phyloP scores from a whole-genome alignment of 2,888 invertebrate species.

The Miltochrista miniata region DNA sequence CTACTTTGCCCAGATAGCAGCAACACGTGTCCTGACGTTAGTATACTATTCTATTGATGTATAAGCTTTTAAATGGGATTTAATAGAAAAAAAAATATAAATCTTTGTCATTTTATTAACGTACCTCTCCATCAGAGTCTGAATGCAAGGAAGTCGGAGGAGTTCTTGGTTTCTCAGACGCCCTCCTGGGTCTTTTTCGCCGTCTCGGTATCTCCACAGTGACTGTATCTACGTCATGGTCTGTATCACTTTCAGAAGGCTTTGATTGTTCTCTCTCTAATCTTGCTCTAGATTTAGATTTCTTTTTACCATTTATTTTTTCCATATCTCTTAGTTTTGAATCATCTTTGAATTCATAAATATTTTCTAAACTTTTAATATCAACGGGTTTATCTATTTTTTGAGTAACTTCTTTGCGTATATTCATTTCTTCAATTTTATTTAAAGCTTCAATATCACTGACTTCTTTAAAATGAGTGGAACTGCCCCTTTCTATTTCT shows the following conservation, averaged over 20 bases:
- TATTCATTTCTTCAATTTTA: conserved; percentile 33
- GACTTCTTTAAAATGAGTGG: conserved; percentile 53
- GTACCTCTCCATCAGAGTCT: conserved; percentile 76
- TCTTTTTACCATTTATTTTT: conserved; percentile 74
- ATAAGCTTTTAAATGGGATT: too few species aligned
- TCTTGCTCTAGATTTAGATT: conserved; percentile 73
- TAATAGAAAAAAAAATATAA: background rate
- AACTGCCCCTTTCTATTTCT: conserved; percentile 75
- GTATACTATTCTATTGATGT: too few species aligned
- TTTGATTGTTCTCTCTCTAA: conserved; percentile 78
- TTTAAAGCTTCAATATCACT: conserved; percentile 35
- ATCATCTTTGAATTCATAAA: conserved; percentile 62
- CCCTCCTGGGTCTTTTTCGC: conserved; percentile 68
- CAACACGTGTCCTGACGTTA: too few species aligned
- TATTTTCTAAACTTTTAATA: conserved; percentile 44
- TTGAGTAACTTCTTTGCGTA: conserved; percentile 46
- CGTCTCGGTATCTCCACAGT: conserved; percentile 79
- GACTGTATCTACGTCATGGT: conserved; percentile 75
- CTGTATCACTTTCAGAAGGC: conserved; percentile 78
- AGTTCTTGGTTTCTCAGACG: conserved; percentile 74
- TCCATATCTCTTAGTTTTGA: conserved; percentile 63
- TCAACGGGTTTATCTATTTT: conserved; percentile 42
- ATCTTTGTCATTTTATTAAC: conserved; percentile 12
- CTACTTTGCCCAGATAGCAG: too few species aligned
- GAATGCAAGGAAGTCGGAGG: conserved; percentile 74